Evolutionary conservation across 2,113 vertebrate genomes (phyloP), one percentile per base, ranked within the genome.

Genomic region (Ifrita kowaldi): DNA sequence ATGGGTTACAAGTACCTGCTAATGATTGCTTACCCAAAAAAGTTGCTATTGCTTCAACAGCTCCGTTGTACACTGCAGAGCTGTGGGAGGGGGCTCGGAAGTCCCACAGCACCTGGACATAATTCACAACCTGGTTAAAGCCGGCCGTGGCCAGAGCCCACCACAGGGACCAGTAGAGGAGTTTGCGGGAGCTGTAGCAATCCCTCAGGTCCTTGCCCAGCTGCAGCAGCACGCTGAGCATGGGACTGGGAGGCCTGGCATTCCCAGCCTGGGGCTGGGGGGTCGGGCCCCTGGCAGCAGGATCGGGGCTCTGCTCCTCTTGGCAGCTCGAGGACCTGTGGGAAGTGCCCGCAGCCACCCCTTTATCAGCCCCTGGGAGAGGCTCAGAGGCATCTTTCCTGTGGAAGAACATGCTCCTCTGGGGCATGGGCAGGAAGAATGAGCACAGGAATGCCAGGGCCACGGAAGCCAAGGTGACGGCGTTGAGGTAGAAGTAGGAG

Each of bases 91-190:
- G 98, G 42, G 98, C 97, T 84, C 98, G 97, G 5, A 98, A 77
- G 75, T 99, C 98, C 99, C 99, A 99, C 35, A 91, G 95, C 70
- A 99, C 83, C 56, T 94, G 98, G 27, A 99, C 84, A 2, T 99
- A 99, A 92, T 99, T 99, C 23, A 98, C 30, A 4, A 99, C 91
- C 96, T 99, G 99, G 96, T 99, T 98, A 49, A 98, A 99, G 71
- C 99, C 99, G 1, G 99, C 99, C 0, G 99, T 99, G 79, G 99
- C 98, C 95, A 99, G 95, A 14, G 98, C 98, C 99, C 99, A 99
- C 99, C 99, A 99, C 26, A 98, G 68, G 13, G 99, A 99, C 99
- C 99, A 99, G 96, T 95, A 98, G 8, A 99, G 95, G 42, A 99
- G 98, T 28, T 90, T 94, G 62, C 93, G 97, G 7, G 98, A 98